phyloP scores from a whole-genome alignment of 2,113 vertebrate genomes.

The Podocnemis expansa region DNA sequence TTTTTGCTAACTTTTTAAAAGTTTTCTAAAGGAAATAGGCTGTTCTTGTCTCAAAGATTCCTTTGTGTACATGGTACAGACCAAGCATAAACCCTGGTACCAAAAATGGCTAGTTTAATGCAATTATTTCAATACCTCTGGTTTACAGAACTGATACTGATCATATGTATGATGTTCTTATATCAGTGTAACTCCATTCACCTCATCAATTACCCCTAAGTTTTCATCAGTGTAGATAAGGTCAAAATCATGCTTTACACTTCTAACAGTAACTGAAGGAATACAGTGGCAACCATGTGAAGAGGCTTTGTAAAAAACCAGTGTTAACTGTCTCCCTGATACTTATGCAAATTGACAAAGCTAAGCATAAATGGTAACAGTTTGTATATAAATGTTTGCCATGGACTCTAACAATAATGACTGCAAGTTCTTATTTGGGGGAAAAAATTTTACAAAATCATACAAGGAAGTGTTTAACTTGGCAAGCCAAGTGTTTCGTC shows the following conservation, averaged over 20 bases:
- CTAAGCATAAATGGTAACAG: neutral
- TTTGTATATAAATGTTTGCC: neutral
- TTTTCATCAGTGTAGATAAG: neutral
- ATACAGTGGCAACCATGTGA: slow-evolving; percentile 6
- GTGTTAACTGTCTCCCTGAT: neutral
- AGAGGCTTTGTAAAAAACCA: neutral
- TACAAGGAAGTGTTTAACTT: neutral
- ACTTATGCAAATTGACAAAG: neutral
- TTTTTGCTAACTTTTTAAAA: neutral
- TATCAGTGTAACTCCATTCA: neutral
- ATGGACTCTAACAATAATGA: neutral
- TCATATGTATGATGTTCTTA: neutral
- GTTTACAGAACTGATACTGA: neutral
- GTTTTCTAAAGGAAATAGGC: slow-evolving; percentile 35
- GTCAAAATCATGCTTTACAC: neutral
- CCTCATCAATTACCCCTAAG: neutral
- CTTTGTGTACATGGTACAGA: neutral
- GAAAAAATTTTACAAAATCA: neutral
- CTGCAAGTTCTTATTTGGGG: neutral
- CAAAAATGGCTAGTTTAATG: neutral
- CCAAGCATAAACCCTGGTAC: neutral
- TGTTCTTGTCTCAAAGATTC: slow-evolving; percentile 8
- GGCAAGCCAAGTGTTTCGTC: neutral
- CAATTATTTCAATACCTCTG: neutral
- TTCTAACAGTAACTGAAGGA: neutral